A percentile compares a stretch with the other conserved stretches of the same genome.
These are phyloP conservation scores for Drosophila bocki DNA, from an alignment of 1,140 invertebrate genomes.

Conservation along the genomic window DNA sequence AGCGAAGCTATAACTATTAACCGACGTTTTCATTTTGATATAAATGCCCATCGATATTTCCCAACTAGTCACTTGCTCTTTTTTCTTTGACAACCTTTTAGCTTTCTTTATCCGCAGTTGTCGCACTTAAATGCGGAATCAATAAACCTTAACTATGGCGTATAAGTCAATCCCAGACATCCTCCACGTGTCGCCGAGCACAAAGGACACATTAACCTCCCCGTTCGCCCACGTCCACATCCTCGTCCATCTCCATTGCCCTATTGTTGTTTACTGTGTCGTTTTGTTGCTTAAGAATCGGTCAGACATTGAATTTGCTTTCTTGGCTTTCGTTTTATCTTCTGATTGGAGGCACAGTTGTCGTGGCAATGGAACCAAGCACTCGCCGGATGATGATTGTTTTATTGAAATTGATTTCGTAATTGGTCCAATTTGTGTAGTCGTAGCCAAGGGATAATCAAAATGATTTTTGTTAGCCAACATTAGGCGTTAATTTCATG, in stretches of 20 bases:
- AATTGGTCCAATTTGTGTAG: constrained; percentile 66
- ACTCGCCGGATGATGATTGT: constrained; percentile 22
- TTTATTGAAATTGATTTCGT: constrained; percentile 71
- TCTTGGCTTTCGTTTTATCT: constrained; percentile 34
- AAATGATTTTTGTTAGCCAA: constrained; percentile 30
- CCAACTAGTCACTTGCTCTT: not conserved
- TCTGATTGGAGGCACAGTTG: constrained; percentile 37
- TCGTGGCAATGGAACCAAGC: constrained; percentile 30
- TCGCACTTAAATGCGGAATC: constrained; percentile 15
- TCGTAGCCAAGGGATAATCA: constrained; percentile 46
- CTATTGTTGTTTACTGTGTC: constrained; percentile 25
- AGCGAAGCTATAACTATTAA: too few species aligned
- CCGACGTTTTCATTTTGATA: not conserved
- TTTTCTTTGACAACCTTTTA: constrained; percentile 1
- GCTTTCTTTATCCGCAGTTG: not conserved
- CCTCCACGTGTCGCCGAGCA: constrained; percentile 31
- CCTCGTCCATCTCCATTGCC: constrained; percentile 12
- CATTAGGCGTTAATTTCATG: constrained; percentile 28
- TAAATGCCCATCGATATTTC: too few species aligned
- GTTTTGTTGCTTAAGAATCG: constrained; percentile 63
- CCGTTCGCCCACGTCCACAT: not conserved
- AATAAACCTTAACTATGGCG: constrained; percentile 34
- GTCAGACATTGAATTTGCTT: constrained; percentile 69
- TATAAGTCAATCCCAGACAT: constrained; percentile 10
- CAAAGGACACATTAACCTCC: constrained; percentile 18